These are phyloP conservation scores for Protophormia terraenovae DNA, from an alignment of 2,888 invertebrate species.

Conservation along the genomic window DNA sequence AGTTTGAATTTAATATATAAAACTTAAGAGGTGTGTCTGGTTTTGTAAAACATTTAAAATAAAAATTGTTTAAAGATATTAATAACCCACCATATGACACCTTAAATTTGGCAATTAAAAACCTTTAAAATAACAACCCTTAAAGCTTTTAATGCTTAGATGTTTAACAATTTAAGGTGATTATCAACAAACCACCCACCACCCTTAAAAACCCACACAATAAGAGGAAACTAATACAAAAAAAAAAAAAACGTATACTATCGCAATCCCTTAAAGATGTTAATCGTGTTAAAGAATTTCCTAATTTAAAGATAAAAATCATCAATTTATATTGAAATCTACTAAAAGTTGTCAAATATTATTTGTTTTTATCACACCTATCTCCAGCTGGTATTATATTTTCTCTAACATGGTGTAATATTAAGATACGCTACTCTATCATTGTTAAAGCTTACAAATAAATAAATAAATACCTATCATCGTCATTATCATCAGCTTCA, in stretches of 20 bases:
- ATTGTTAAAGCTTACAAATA: constrained; percentile 20
- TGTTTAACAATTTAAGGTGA: constrained; percentile 5
- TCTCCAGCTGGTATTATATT: not conserved
- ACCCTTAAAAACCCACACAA: not conserved
- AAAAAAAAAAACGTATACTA: not conserved
- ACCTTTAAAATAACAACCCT: not conserved
- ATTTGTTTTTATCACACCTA: constrained; percentile 2
- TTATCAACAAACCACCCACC: not conserved
- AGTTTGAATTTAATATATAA: not conserved
- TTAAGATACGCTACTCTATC: constrained; percentile 46
- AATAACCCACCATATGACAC: constrained; percentile 54
- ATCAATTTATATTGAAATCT: not conserved
- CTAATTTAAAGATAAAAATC: constrained; percentile 20
- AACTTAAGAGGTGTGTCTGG: constrained; percentile 49
- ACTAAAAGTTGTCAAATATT: not conserved
- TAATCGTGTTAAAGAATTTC: constrained; percentile 14
- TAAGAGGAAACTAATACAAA: not conserved
- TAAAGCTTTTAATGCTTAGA: not conserved
- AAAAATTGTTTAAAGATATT: not conserved
- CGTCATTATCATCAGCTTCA: not conserved
- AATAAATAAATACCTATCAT: not conserved
- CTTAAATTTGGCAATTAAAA: constrained; percentile 37
- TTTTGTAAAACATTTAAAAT: not conserved
- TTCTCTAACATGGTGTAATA: not conserved
- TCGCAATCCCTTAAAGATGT: constrained; percentile 15